Evolutionary conservation across 1,140 invertebrate species (phyloP).

Genomic region (Eubasilissa regina): DNA sequence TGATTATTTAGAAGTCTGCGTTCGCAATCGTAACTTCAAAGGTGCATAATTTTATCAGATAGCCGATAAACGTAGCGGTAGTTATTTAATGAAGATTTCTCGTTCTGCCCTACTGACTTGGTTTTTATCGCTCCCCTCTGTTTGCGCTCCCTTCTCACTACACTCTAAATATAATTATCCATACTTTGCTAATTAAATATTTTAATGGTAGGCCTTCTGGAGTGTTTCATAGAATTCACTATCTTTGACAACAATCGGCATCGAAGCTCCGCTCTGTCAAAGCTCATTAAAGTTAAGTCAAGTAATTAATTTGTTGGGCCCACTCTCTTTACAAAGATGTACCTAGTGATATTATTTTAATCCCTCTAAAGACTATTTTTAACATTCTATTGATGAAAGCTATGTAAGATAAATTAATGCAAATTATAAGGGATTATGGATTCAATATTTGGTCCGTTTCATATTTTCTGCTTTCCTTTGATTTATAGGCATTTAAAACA

Average conservation of each 20-base stretch:
- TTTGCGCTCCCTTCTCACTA: slow-evolving; percentile 1
- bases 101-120: slow-evolving; percentile 25
- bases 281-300: slow-evolving; percentile 18
- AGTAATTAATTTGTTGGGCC: slow-evolving; percentile 15
- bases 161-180: slow-evolving; percentile 1
- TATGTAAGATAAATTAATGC: no score
- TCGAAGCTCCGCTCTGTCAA: slow-evolving; percentile 17
- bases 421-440: no score
- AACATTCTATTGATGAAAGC: no score
- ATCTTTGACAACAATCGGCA: slow-evolving; percentile 28
- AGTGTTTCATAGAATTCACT: slow-evolving; percentile 21
- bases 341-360: no score
- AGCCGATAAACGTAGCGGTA: neutral
- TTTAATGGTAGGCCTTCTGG: neutral
- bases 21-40: neutral
- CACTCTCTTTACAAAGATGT: neutral
- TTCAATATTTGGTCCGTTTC: no score
- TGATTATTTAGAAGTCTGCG: neutral
- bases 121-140: slow-evolving; percentile 3
- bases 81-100: slow-evolving; percentile 11
- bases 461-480: no score
- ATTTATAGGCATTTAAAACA: no score
- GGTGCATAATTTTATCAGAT: slow-evolving; percentile 12
- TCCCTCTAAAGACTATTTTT: no score
- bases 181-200: neutral